Conservation (phyloP, 2,113 vertebrate genomes). For the Atrichornis clamosus region DNA sequence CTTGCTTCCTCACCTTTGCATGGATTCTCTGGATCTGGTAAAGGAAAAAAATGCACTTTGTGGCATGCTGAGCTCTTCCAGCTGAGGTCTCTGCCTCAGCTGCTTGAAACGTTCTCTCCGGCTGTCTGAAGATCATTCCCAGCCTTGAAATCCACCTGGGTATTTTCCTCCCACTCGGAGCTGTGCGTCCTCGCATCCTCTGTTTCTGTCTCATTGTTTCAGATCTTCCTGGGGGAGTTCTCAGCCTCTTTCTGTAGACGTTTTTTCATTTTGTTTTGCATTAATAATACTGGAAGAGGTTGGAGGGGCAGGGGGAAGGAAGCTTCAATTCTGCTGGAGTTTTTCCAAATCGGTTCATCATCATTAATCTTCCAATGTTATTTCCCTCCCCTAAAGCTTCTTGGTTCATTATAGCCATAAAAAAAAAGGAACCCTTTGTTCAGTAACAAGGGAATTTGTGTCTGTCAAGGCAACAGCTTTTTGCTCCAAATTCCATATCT, state of each 20-base stretch:
- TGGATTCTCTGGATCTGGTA: background rate
- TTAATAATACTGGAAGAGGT: constrained; percentile 5
- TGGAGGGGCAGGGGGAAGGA: background rate
- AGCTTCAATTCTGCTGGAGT: background rate
- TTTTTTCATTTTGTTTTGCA: background rate
- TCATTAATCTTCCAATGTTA: constrained; percentile 16
- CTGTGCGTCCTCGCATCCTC: background rate
- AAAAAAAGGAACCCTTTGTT: constrained; percentile 40
- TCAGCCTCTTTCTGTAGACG: background rate
- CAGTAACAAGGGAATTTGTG: constrained; percentile 29
- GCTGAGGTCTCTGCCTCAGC: background rate
- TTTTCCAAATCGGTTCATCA: constrained; percentile 22
- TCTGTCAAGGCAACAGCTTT: constrained; percentile 41
- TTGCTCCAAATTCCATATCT: constrained; percentile 48
- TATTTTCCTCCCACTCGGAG: background rate
- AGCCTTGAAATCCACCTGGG: constrained; percentile 19
- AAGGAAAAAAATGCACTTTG: background rate
- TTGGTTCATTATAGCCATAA: background rate
- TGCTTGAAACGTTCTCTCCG: background rate
- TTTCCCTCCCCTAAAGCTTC: constrained; percentile 29
- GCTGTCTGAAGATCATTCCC: background rate
- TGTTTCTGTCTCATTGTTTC: constrained; percentile 16
- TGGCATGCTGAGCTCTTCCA: background rate
- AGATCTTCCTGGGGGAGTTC: constrained; percentile 34
- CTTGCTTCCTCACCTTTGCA: background rate